phyloP scores from a whole-genome alignment of 2,888 invertebrate genomes.

The Homarus gammarus region DNA sequence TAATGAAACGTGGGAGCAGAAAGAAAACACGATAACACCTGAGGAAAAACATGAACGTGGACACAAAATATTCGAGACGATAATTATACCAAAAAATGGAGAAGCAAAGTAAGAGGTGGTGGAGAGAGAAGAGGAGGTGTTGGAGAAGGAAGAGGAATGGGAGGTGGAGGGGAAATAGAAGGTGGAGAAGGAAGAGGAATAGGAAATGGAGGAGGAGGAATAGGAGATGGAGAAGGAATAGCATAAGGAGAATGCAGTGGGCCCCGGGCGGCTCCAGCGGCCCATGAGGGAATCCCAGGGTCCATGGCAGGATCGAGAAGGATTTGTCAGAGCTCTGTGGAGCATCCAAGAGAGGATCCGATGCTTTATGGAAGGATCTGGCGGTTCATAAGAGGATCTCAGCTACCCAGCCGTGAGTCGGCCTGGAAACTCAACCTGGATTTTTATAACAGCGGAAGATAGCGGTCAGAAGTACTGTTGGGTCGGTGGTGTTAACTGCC shows the following conservation, averaged over 20 bases:
- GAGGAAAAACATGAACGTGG: no score
- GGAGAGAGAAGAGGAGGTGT: neutral
- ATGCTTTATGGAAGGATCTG: slow-evolving; percentile 63
- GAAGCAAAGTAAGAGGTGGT: neutral
- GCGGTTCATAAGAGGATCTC: slow-evolving; percentile 60
- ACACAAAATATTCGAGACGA: no score
- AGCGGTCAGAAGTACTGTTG: no score
- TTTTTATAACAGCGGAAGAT: neutral
- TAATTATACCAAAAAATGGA: no score
- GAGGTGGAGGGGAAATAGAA: neutral
- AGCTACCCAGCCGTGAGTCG: neutral
- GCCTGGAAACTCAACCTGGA: neutral
- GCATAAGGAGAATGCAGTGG: neutral
- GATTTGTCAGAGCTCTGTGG: slow-evolving; percentile 53
- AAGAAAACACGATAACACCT: no score
- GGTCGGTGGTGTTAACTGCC: no score
- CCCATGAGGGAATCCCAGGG: slow-evolving; percentile 41
- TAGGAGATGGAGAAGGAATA: neutral
- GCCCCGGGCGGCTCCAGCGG: slow-evolving; percentile 25
- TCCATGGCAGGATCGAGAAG: slow-evolving; percentile 52
- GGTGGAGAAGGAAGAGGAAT: no score
- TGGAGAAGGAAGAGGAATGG: neutral
- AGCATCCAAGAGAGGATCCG: slow-evolving; percentile 51
- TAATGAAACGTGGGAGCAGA: no score
- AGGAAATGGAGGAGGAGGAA: neutral